Base-by-base conservation (phyloP, 2,113 vertebrate genomes). In the Strix uralensis region DNA sequence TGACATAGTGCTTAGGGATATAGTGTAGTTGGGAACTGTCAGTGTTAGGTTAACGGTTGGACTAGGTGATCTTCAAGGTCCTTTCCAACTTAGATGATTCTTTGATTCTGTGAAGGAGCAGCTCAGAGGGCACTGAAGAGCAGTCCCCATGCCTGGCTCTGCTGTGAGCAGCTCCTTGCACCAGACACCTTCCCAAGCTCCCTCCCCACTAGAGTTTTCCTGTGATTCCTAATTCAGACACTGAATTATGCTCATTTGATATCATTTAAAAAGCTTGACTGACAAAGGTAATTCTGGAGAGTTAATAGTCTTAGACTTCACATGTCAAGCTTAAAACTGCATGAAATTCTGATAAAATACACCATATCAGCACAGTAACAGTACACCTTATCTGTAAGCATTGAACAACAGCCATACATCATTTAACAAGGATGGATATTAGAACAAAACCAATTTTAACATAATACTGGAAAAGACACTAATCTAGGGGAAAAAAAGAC, bases 101-200 rank as follows among this genome's bases (percentile, higher is more conserved):
- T 42, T 5, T 42, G 40, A 40, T 40, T 40, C 40, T 40, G 40
- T 40, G 40, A 42, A 42, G 40, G 25, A 11, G 10, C 26, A 20
- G n/a, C 11, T 67, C 1, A 0, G 10, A 18, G 7, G 7, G 3
- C 15, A 65, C 13, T 14, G 22, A n/a, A 59, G 4, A 61, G 25
- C 6, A 61, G 5, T 7, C 17, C 4, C 10, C 4, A 17, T 47
- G 27, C 10, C 38, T 59, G 34, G 12, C 23, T 15, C 9, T 47
- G 10, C 12, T n/a, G 30, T 14, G 18, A 58, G 40, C 14, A 47
- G 8, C 17, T 52, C 6, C 21, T 47, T 65, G 20, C 17, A 47
- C 11, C 49, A 70, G 21, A 5, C 4, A 32, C 21, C 17, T 70
- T 75, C 10, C 49, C 2, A 5, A 32, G 23, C 3, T 81, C 13